Evolutionary conservation across 2,888 invertebrate species (phyloP), one percentile per base, ranked within the genome.

Genomic region (Metacarcinus magister): DNA sequence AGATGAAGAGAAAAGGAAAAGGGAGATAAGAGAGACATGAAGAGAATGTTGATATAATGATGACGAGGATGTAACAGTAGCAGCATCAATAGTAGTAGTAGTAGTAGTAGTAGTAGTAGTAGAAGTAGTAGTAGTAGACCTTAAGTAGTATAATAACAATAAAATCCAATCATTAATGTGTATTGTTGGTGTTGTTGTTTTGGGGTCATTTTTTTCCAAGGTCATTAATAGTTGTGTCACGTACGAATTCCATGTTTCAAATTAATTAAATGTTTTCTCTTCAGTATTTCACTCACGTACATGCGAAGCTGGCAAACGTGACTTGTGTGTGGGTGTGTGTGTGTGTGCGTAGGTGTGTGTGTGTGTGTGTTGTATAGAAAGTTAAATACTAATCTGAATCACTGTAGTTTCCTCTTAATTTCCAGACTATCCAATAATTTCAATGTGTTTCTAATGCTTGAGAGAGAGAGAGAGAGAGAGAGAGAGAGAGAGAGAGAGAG

Each of bases 41-140:
- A 23, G 67, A 13, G 67, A 23, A n/a, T n/a, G 87, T 13, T 5
- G 5, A 8, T 48, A 13, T 48, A 48, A 48, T 48, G 48, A 48
- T 48, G 3, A 75, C 28, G 3, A 75, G 75, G 60, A 13, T 13
- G 60, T 60, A 60, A 19, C 60, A 60, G 75, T 75, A 3, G 75
- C 28, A 4, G 75, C 28, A 5, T 3, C 10, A 28, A 28, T 75
- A 75, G 75, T 75, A 75, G 75, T 75, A 75, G 28, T 75, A 28
- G 28, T 75, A 75, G 75, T 75, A 28, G 75, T 75, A n/a, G 28
- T 75, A 28, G 75, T 75, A 75, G 75, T 75, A 28, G 75, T 75
- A 75, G 75, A 28, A 75, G 75, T 75, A 75, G 75, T 75, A 75
- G 75, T 75, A 28, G 75, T 75, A 28, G 60, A n/a, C n/a, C n/a